Evolutionary conservation across 1,140 invertebrate species (phyloP).

Genomic region (Rhynchophorus ferrugineus): DNA sequence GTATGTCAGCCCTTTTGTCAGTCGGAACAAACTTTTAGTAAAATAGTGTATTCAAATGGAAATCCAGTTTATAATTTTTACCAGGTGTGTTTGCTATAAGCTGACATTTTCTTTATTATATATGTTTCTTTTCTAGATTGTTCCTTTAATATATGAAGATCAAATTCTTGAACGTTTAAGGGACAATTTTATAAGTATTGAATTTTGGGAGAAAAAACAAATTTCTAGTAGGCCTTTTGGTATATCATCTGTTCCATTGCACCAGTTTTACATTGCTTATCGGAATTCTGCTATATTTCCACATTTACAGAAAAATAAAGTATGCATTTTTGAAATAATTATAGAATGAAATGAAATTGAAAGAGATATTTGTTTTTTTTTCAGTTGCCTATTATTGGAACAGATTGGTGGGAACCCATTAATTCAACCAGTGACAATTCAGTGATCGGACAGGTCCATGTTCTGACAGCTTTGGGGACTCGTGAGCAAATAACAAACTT

Average conservation of each 20-base stretch:
- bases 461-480: constrained; percentile 52
- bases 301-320: constrained; percentile 41
- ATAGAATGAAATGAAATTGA: too few relatives aligned
- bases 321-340: constrained; percentile 10
- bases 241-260: constrained; percentile 48
- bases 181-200: constrained; percentile 50
- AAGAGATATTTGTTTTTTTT: constrained; percentile 9
- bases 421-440: constrained; percentile 38
- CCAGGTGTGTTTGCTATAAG: constrained; percentile 34
- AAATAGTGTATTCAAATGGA: constrained; percentile 38
- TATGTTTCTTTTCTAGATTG: constrained; percentile 39
- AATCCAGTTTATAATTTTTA: constrained; percentile 47
- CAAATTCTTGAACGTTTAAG: constrained; percentile 48
- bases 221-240: constrained; percentile 44
- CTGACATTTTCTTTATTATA: background rate
- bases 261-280: constrained; percentile 54
- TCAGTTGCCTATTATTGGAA: constrained; percentile 52
- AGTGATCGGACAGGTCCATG: constrained; percentile 46
- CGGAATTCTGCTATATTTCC: constrained; percentile 48
- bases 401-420: constrained; percentile 52
- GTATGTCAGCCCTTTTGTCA: constrained; percentile 47
- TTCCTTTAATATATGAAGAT: constrained; percentile 49
- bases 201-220: constrained; percentile 44
- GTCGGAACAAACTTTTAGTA: constrained; percentile 43
- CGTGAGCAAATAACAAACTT: constrained; percentile 50